Base-by-base conservation (phyloP, 2,113 vertebrate species). In the Dromas ardeola region DNA sequence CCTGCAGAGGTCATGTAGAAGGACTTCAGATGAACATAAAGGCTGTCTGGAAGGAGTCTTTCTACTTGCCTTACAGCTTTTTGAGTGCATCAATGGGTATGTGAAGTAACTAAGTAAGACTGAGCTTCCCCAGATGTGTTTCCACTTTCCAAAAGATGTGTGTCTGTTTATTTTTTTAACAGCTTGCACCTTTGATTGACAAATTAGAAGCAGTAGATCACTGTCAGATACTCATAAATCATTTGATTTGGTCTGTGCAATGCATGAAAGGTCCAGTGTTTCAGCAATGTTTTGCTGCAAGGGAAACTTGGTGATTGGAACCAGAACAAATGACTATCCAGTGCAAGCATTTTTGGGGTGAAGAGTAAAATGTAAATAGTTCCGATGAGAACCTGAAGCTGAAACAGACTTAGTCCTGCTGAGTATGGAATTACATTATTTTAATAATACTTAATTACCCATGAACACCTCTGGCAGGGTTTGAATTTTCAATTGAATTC, bases 21-120 rank as follows among this genome's bases (percentile, higher is more conserved):
- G 21, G 8, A 50, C 15, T 58, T 79, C 11, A 71, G 27, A 32
- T 32, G 67, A 87, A 76, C 3, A 1, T 36, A 9, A 0, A 79
- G 40, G 21, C 34, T 65, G 49, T 11, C 40, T 69, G 36, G 12
- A 32, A 88, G 43, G 7, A 66, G 15, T 32, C 19, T 69, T 67
- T 76, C 70, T 32, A 20, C 11, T 27, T 58, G 13, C 8, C 32
- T 59, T 50, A 15, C 5, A 29, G 6, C 2, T 50, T 40, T 59
- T 27, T 7, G 14, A 9, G 15, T 59, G 15, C 29, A 26, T 38
- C 0, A 0, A 1, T n/a, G 26, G 3, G 13, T 56, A 25, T 25
- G 20, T 29, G 15, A 56, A 34, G 8, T 40, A 56, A 40, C 13
- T 67, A 74, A 59, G 19, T 15, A 19, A 4, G 2, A 34, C 12